A percentile compares a stretch with the other conserved stretches of the same genome.
phyloP scores from a whole-genome alignment of 2,797 vertebrate species.

The Amblyraja radiata region DNA sequence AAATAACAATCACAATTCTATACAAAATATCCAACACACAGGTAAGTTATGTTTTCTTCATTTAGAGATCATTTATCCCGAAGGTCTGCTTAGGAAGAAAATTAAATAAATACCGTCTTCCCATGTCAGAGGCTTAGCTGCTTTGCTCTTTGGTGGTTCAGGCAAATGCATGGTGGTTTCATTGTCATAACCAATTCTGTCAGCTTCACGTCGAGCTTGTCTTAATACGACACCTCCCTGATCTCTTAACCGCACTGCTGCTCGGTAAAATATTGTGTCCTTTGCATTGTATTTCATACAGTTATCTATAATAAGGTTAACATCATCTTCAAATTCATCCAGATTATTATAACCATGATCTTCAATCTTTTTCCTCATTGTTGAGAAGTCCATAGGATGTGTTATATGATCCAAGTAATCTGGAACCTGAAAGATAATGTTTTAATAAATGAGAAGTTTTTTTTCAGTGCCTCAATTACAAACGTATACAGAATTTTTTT shows the following conservation, averaged over 20 bases:
- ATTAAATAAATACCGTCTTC: conserved; percentile 75
- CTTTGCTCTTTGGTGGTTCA: conserved; percentile 72
- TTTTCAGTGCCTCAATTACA: neutral
- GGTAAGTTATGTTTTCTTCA: neutral
- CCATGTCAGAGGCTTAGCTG: conserved; percentile 79
- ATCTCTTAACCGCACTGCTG: conserved; percentile 81
- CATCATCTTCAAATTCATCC: conserved; percentile 84
- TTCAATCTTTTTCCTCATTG: conserved; percentile 81
- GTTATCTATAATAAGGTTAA: conserved; percentile 87
- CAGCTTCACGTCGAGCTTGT: conserved; percentile 75
- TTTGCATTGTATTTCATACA: conserved; percentile 97
- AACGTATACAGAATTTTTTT: neutral
- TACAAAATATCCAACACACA: neutral
- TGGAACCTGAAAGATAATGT: conserved; percentile 69
- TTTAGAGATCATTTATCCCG: neutral
- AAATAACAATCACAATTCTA: neutral
- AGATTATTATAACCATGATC: conserved; percentile 78
- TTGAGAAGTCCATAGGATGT: conserved; percentile 91
- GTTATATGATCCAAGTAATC: conserved; percentile 93
- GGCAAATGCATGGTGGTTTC: conserved; percentile 81
- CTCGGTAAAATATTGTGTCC: conserved; percentile 91
- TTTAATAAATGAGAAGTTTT: neutral
- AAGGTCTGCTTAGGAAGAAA: neutral
- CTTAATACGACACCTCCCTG: conserved; percentile 85
- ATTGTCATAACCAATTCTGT: conserved; percentile 76